Percentiles rank a stretch among this genome's conserved stretches.
Conservation (phyloP, 2,113 vertebrate genomes). For the Corydoras maculifer region DNA sequence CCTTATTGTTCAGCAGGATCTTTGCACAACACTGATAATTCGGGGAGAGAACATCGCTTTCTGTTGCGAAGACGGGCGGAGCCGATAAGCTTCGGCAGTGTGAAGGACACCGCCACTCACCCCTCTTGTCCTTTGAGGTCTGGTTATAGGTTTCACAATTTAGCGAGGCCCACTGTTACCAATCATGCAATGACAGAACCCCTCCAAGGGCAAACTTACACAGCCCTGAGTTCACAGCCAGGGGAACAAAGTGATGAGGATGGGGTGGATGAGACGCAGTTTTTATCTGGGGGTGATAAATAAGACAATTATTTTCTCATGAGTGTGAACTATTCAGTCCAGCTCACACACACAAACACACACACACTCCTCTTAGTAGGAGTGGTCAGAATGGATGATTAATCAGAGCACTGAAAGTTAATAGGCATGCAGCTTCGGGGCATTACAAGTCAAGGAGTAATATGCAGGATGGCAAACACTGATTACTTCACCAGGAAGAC, state of each 20-base stretch:
- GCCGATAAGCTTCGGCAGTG: constrained; percentile 37
- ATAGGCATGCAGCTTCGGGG: constrained; percentile 9
- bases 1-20: constrained; percentile 49
- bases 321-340: constrained; percentile 6
- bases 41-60: constrained; percentile 43
- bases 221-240: not conserved
- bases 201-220: constrained; percentile 41
- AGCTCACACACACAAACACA: constrained; percentile 1
- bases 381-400: constrained; percentile 11
- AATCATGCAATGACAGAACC: constrained; percentile 16
- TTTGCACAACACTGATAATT: constrained; percentile 55
- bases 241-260: constrained; percentile 4
- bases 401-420: constrained; percentile 12
- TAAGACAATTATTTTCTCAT: constrained; percentile 21
- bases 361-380: constrained; percentile 2
- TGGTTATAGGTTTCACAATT: constrained; percentile 32
- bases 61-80: constrained; percentile 26
- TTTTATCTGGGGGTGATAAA: constrained; percentile 35
- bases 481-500: not conserved
- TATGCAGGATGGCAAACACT: not conserved
- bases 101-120: constrained; percentile 32
- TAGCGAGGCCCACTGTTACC: constrained; percentile 19
- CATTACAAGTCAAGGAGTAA: not conserved
- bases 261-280: constrained; percentile 13
- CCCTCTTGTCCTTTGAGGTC: not conserved